Conservation (phyloP, 2,888 invertebrate genomes). For the Dynastes grantii region DNA sequence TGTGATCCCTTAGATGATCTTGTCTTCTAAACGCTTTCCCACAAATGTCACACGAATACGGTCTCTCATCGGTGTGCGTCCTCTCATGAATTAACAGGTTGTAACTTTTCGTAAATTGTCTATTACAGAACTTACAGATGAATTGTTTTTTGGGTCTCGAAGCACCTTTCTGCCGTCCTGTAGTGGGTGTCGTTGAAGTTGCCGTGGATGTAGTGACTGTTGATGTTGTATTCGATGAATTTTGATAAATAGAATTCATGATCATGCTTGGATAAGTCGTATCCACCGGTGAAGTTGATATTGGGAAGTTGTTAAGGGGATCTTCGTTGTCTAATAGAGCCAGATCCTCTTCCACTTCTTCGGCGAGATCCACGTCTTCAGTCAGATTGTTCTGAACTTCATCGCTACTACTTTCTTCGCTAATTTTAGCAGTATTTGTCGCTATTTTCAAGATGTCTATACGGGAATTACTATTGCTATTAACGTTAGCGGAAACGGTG, state of each 20-base stretch:
- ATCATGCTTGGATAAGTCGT: conserved; percentile 81
- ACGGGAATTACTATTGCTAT: conserved; percentile 70
- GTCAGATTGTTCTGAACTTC: conserved; percentile 66
- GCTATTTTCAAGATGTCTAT: conserved; percentile 81
- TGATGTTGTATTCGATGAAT: conserved; percentile 69
- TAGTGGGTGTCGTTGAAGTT: conserved; percentile 68
- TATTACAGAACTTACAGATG: conserved; percentile 97
- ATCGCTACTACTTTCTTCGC: conserved; percentile 64
- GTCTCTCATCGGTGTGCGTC: conserved; percentile 97
- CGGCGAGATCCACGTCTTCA: conserved; percentile 80
- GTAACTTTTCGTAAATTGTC: conserved; percentile 99
- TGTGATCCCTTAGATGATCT: conserved; percentile 94
- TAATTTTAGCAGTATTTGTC: conserved; percentile 69
- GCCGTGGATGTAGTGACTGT: conserved; percentile 67
- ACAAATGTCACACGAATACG: conserved; percentile 98
- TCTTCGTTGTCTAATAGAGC: conserved; percentile 85
- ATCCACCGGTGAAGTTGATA: conserved; percentile 76
- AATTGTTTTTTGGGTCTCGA: conserved; percentile 95
- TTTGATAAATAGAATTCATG: conserved; percentile 80
- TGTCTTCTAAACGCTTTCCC: conserved; percentile 97
- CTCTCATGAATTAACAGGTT: conserved; percentile 97
- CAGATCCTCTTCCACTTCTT: conserved; percentile 83
- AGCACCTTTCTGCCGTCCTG: conserved; percentile 47
- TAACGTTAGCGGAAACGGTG: conserved; percentile 74
- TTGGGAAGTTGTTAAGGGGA: conserved; percentile 72